phyloP scores from a whole-genome alignment of 1,140 invertebrate genomes.

The Acromyrmex charruanus region DNA sequence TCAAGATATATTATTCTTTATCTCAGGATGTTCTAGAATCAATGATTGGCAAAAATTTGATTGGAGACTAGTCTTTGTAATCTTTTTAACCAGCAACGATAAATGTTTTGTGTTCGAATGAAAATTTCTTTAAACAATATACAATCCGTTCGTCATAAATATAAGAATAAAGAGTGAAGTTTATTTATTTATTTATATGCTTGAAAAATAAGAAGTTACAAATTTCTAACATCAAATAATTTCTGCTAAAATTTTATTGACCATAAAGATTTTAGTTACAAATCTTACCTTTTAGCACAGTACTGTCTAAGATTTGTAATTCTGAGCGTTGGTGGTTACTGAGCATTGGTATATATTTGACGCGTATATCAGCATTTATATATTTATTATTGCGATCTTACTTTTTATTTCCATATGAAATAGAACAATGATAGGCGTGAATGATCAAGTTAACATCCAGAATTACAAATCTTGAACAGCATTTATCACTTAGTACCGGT shows the following conservation, averaged over 20 bases:
- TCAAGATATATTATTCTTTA: too few species aligned
- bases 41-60: constrained; percentile 18
- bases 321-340: too few species aligned
- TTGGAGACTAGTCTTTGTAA: not conserved
- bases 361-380: too few species aligned
- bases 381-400: too few species aligned
- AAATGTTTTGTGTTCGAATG: not conserved
- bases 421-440: too few species aligned
- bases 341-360: too few species aligned
- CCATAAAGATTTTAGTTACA: not conserved
- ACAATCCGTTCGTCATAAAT: not conserved
- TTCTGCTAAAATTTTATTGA: not conserved
- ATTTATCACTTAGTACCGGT: not conserved
- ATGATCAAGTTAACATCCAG: too few species aligned
- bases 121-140: not conserved
- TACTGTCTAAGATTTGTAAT: too few species aligned
- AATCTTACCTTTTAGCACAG: not conserved
- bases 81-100: not conserved
- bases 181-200: not conserved
- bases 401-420: too few species aligned
- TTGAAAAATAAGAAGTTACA: not conserved
- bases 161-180: not conserved
- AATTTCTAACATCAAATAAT: not conserved
- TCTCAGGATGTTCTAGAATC: not conserved
- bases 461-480: too few species aligned